Base-by-base conservation (phyloP, 1,140 invertebrate species). In the Cyclina sinensis region DNA sequence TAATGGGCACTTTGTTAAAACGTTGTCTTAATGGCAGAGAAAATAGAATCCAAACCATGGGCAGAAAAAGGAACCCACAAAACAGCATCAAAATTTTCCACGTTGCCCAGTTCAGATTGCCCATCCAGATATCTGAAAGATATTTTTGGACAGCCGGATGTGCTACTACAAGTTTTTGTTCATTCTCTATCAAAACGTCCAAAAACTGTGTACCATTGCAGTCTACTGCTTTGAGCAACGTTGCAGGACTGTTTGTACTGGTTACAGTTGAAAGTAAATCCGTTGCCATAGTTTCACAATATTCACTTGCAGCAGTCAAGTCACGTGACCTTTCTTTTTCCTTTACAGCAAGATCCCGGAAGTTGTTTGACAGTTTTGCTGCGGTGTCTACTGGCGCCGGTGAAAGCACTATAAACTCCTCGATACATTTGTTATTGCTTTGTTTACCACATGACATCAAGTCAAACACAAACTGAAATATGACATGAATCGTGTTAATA, bases 281-380 rank as follows among this genome's bases (percentile, higher is more conserved):
- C 0, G 98, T 99, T 0, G 99, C 99, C 98, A 99, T 99, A 3
- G 97, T 97, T 95, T 99, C 99, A 94, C 99, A 99, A 95, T 99
- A 99, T 92, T 98, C 98, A 0, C 98, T 98, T 48, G 99, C 99
- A 12, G 97, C 97, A 92, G 99, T 97, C 81, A 99, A 96, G 96
- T 99, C 99, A 96, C 99, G 98, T 30, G 99, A 98, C 93, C 99
- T 96, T 96, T 99, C 99, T 96, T 99, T 99, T 96, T 99, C 99
- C 87, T 93, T 94, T 11, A 97, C 97, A 78, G 98, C 97, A 86
- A 99, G 97, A 89, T 99, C 98, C 24, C 96, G 94, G 86, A 96
- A 97, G 82, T 96, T 95, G 94, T 98, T 98, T 0, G 99, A 99
- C 54, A 99, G 96, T 96, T 99, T 99, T 39, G 99, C 99, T 11